Evolutionary conservation across 2,113 vertebrate species (phyloP), one percentile per base, ranked within the genome.

Genomic region (Balaenoptera acutorostrata): DNA sequence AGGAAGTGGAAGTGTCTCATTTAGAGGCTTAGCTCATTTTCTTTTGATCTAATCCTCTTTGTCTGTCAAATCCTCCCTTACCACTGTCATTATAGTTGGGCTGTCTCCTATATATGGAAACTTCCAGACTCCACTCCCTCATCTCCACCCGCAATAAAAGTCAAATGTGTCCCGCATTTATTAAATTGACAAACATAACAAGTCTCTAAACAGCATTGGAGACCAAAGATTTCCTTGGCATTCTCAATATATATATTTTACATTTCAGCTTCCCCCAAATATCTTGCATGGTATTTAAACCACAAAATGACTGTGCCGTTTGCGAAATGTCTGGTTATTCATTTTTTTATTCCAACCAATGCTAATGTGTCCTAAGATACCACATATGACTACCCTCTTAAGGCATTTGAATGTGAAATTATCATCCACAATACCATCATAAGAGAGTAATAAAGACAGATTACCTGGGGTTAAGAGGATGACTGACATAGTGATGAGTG

Each of bases 401-500:
- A 87, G 49, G 85, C 61, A 97, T 95, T 95, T 97, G 88, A 98
- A 81, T 75, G 90, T 69, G 91, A 85, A 78, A 97, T 97, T 57
- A 96, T 77, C 71, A 94, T 88, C 77, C 92, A 96, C 36, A 96
- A 97, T 61, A 94, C 63, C 85, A 96, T 97, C 85, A 94, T 89
- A 97, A 98, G 41, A 96, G 41, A 93, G 63, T 41, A 96, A 92
- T 66, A 63, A 77, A 97, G 57, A 90, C 25, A 87, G 61, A 95
- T 99, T 99, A 99, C 99, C 99, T 99, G 99, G 99, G 36, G 99
- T 99, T 98, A 99, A 99, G 96, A 99, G 99, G 98, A 99, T 99
- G 98, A 99, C 99, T 6, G 99, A 99, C 99, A 99, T 99, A 80
- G 99, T 99, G 99, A 99, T 99, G 98, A 99, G 99, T 57, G 99